A percentile compares a stretch with the other conserved stretches of the same genome.
phyloP scores from a whole-genome alignment of 2,888 invertebrate species.

The Lasioglossum pauxillum region DNA sequence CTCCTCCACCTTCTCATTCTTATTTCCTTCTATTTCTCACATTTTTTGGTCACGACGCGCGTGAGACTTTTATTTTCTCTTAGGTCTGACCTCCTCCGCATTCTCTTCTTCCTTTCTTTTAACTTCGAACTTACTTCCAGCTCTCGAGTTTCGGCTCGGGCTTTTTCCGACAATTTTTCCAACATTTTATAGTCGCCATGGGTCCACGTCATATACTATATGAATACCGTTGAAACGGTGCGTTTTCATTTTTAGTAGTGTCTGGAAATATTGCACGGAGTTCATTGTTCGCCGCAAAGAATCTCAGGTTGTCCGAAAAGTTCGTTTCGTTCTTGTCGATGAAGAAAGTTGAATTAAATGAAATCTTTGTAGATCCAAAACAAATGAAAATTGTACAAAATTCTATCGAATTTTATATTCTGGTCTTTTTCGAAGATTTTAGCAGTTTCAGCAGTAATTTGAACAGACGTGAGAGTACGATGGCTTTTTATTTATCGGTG shows the following conservation, averaged over 20 bases:
- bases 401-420: no score
- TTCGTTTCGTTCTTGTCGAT: no score
- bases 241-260: not conserved
- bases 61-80: conserved; percentile 6
- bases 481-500: not conserved
- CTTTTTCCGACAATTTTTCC: not conserved
- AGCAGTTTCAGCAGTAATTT: no score
- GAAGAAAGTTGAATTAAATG: no score
- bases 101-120: not conserved
- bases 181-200: not conserved
- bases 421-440: no score
- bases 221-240: not conserved
- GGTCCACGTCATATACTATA: not conserved
- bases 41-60: conserved; percentile 16
- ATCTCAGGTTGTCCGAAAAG: not conserved
- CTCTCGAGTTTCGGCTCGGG: not conserved
- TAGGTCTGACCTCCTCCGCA: not conserved
- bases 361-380: no score
- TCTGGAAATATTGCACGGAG: not conserved
- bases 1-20: conserved; percentile 30
- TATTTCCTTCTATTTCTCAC: conserved; percentile 35
- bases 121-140: not conserved
- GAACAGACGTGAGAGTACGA: not conserved
- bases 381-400: no score
- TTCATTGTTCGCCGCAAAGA: not conserved